Conservation (phyloP, 1,140 invertebrate genomes). For the Diachasmimorpha longicaudata region DNA sequence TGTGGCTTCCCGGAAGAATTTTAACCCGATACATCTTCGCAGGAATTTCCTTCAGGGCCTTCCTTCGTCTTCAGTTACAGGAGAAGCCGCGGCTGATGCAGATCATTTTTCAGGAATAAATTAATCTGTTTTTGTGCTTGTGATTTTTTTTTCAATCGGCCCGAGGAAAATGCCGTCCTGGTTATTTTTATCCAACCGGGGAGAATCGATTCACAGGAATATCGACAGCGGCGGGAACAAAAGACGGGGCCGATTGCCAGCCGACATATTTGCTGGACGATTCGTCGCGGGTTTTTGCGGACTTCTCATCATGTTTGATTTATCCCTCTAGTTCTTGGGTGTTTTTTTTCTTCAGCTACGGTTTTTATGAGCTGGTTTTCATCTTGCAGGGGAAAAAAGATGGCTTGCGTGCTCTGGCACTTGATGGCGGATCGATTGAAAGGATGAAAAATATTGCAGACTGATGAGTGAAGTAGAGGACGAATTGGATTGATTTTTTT, state of each 20-base stretch:
- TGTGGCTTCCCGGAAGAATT: constrained; percentile 40
- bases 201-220: constrained; percentile 50
- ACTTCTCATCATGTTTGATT: constrained; percentile 15
- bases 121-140: constrained; percentile 12
- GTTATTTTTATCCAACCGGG: constrained; percentile 17
- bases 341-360: not conserved
- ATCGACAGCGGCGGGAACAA: constrained; percentile 45
- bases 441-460: not conserved
- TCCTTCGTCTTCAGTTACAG: constrained; percentile 34
- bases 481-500: not conserved
- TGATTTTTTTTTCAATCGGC: not conserved
- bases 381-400: not conserved
- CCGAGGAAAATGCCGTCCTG: too few species aligned
- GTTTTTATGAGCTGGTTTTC: not conserved
- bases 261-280: constrained; percentile 49
- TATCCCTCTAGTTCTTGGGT: not conserved
- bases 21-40: constrained; percentile 30
- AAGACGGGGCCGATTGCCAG: constrained; percentile 13
- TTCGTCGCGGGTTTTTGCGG: constrained; percentile 45
- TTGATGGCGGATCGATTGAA: not conserved
- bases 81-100: not conserved
- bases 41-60: constrained; percentile 33
- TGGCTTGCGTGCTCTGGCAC: not conserved
- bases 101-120: constrained; percentile 14
- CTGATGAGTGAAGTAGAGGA: not conserved